Conservation (phyloP, 2,113 vertebrate genomes). For the Abramis brama region DNA sequence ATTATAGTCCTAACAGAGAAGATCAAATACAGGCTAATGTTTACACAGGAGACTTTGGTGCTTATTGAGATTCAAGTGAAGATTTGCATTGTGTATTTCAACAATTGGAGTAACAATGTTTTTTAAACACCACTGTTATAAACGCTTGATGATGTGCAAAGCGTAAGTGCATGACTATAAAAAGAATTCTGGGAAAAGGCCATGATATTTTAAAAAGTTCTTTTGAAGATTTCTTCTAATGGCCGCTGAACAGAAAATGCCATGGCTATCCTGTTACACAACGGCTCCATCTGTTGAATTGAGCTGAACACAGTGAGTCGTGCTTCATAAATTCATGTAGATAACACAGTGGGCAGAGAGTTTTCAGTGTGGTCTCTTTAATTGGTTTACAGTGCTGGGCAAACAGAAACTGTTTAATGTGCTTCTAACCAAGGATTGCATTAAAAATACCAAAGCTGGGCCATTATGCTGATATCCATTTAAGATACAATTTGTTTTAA, state of each 20-base stretch:
- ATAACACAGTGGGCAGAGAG: not conserved
- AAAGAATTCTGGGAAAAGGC: constrained; percentile 8
- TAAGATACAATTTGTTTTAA: not conserved
- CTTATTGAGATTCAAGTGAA: constrained; percentile 24
- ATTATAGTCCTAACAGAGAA: constrained; percentile 5
- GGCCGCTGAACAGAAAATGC: not conserved
- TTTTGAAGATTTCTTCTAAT: constrained; percentile 13
- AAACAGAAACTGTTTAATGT: not conserved
- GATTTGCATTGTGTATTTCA: not conserved
- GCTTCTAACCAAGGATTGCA: not conserved
- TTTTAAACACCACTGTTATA: constrained; percentile 12
- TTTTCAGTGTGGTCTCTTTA: not conserved
- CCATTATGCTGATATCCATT: not conserved
- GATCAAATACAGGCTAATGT: constrained; percentile 17
- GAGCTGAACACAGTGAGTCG: constrained; percentile 23
- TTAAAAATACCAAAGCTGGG: not conserved
- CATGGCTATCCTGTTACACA: constrained; percentile 26
- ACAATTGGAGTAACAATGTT: not conserved
- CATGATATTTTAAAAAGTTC: not conserved
- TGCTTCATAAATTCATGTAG: constrained; percentile 9
- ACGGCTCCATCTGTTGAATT: constrained; percentile 35
- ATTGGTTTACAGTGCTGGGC: constrained; percentile 11
- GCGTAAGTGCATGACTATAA: not conserved
- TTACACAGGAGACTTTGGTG: not conserved
- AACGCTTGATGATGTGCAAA: not conserved